Evolutionary conservation across 1,140 invertebrate genomes (phyloP), one percentile per base, ranked within the genome.

Genomic region (Chlorops oryzae): DNA sequence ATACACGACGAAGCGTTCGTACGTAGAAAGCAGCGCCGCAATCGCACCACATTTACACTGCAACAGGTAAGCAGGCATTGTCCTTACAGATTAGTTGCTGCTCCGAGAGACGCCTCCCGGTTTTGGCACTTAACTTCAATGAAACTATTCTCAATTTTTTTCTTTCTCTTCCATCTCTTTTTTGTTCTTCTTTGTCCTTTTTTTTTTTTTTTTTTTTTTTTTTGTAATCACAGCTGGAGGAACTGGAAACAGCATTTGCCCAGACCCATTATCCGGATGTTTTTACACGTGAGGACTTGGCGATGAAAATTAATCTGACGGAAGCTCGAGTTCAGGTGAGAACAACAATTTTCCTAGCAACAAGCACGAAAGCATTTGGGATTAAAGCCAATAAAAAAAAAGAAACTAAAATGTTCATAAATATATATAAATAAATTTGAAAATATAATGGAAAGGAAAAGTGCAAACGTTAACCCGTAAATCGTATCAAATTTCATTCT

Each of bases 231-330:
- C 45, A 70, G 86, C 74, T 98, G 64, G 95, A 96, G 75, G 94
- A 98, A 75, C 75, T 98, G 63, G 95, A 98, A 76, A 95, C 90
- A 59, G 94, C 94, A 40, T 98, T 98, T 73, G 87, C 90, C 47
- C 90, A 95, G 73, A 98, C 95, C 20, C 96, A 98, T 74, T 98
- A 98, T 72, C 96, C 95, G 6, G 96, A 98, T 74, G 93, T 97
- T 44, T 98, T 97, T 76, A 97, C 92, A 2, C 78, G 96, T 59
- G 94, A 98, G 75, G 94, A 97, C 75, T 78, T 98, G 40, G 94
- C 95, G n/a, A 92, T 95, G 84, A 94, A 96, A 78, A 97, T 98
- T 65, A 96, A 96, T 74, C 80, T 98, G 49, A 97, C 95, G 1
- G 95, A 98, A 76, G 94, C 94, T 3, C 80, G 95, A 74, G 94